Conservation (phyloP, 2,797 vertebrate genomes). For the Tauraco hartlaubi region DNA sequence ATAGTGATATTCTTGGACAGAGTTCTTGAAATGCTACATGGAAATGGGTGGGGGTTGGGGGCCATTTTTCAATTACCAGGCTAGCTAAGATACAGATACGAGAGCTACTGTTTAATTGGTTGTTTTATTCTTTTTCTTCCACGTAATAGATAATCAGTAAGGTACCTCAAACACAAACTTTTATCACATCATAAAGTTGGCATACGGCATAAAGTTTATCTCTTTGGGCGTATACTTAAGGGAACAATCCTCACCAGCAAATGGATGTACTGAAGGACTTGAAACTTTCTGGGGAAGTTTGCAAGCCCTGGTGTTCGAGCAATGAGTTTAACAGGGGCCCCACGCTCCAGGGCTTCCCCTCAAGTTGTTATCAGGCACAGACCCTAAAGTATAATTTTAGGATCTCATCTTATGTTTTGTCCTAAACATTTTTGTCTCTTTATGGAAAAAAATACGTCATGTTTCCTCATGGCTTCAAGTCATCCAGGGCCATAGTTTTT, state of each 20-base stretch:
- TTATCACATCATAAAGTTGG: conserved; percentile 73
- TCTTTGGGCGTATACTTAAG: conserved; percentile 26
- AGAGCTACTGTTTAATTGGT: conserved; percentile 70
- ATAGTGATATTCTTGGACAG: conserved; percentile 85
- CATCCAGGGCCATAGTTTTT: background rate
- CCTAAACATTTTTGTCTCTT: background rate
- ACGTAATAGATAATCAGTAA: conserved; percentile 77
- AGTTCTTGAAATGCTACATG: conserved; percentile 80
- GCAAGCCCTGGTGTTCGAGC: background rate
- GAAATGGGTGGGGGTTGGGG: conserved; percentile 51
- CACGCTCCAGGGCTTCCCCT: background rate
- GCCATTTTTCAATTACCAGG: conserved; percentile 73
- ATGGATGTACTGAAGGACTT: background rate
- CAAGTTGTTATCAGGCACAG: background rate
- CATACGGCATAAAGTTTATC: conserved; percentile 69
- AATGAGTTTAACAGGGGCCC: background rate
- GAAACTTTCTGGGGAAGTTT: background rate
- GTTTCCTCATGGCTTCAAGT: background rate
- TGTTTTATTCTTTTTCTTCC: conserved; percentile 76
- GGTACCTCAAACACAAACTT: conserved; percentile 75
- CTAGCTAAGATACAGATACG: conserved; percentile 53
- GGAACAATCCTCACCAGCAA: conserved; percentile 26
- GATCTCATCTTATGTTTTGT: background rate
- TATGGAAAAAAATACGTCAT: background rate
- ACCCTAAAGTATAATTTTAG: background rate